phyloP scores from a whole-genome alignment of 2,888 invertebrate genomes.

The Petrolisthes manimaculis region DNA sequence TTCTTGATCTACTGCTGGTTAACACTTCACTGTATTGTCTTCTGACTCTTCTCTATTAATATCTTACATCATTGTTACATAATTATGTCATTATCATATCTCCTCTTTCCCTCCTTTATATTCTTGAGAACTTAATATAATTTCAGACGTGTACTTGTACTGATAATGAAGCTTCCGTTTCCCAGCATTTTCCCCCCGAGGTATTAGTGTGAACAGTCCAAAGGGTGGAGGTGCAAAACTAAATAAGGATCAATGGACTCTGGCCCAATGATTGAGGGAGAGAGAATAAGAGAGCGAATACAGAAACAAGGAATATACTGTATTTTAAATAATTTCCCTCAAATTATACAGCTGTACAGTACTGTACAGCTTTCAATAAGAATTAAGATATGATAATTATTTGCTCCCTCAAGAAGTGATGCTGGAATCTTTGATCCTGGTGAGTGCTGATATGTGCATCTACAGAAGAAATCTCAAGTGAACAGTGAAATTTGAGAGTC shows the following conservation, averaged over 20 bases:
- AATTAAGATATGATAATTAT: not conserved
- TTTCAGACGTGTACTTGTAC: too few relatives aligned
- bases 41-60: too few relatives aligned
- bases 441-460: not conserved
- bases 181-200: not conserved
- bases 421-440: not conserved
- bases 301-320: not conserved
- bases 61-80: too few relatives aligned
- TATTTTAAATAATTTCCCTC: not conserved
- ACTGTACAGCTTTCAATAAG: not conserved
- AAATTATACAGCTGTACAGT: not conserved
- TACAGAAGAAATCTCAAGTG: not conserved
- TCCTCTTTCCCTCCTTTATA: not conserved
- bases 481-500: not conserved
- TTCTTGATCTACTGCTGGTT: too few relatives aligned
- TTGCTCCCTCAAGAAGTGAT: not conserved
- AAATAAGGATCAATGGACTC: not conserved
- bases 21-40: too few relatives aligned
- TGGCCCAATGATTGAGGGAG: constrained; percentile 5
- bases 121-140: too few relatives aligned
- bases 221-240: constrained; percentile 22
- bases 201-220: not conserved
- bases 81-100: not conserved
- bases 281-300: not conserved
- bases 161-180: too few relatives aligned